A percentile compares a stretch with the other conserved stretches of the same genome.
Conservation (phyloP, 2,113 vertebrate genomes). For the Tyrannus savana region DNA sequence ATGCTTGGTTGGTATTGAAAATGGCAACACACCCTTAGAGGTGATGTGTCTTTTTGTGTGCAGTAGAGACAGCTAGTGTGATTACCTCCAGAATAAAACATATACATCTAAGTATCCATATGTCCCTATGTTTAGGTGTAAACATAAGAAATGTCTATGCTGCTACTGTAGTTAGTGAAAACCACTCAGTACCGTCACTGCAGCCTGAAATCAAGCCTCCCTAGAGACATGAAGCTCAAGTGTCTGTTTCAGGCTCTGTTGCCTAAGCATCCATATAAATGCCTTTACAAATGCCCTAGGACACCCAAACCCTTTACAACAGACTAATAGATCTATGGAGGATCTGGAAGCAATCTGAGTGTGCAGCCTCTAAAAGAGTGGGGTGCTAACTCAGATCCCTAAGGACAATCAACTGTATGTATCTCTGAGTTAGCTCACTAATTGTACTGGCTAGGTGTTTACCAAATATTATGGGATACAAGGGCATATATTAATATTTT, state of each 20-base stretch:
- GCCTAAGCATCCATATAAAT: neutral
- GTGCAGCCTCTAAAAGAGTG: neutral
- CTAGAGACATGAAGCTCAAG: neutral
- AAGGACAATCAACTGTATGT: fast-evolving
- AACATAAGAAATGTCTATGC: neutral
- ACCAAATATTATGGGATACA: neutral
- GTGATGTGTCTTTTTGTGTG: neutral
- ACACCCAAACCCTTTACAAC: neutral
- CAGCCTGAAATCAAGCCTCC: neutral
- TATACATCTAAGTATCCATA: neutral
- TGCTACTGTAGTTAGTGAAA: neutral
- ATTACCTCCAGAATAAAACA: neutral
- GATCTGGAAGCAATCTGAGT: neutral
- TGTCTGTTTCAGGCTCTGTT: neutral
- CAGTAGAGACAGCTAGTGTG: neutral
- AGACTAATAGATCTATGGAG: neutral
- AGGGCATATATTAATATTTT: neutral
- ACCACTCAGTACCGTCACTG: no score
- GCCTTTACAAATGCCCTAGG: neutral
- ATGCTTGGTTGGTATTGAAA: neutral
- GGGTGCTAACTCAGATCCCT: neutral
- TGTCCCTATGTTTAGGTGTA: neutral
- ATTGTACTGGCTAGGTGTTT: neutral
- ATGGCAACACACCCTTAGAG: neutral
- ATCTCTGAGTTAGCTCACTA: neutral